Conservation (phyloP, 92 coral and sea anemone species). For the Zoanthus sansibaricus region DNA sequence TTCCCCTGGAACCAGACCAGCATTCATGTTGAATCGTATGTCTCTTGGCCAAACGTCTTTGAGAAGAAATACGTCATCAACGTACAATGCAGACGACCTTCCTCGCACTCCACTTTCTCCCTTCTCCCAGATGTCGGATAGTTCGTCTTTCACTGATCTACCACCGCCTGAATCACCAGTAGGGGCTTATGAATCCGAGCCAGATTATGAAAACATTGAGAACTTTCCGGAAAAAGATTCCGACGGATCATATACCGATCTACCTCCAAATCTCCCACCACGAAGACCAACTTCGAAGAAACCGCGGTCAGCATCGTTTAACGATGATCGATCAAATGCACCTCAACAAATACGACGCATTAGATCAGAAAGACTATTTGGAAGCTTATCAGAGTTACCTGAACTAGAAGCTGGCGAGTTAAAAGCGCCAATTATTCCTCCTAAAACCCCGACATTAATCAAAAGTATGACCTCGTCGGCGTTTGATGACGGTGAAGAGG, state of each 20-base stretch:
- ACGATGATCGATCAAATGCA: conserved; percentile 58
- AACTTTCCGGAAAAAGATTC: conserved; percentile 83
- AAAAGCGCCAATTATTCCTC: conserved; percentile 40
- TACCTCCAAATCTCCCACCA: conserved; percentile 84
- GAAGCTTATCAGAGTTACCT: conserved; percentile 35
- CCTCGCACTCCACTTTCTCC: conserved; percentile 71
- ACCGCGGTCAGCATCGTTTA: conserved; percentile 71
- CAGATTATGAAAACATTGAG: conserved; percentile 87
- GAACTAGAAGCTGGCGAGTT: conserved; percentile 37
- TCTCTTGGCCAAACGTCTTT: conserved; percentile 75
- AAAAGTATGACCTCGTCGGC: conserved; percentile 27
- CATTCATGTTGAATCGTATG: conserved; percentile 69
- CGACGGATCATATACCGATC: conserved; percentile 42
- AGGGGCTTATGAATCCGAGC: conserved; percentile 70
- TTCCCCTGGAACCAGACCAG: conserved; percentile 87
- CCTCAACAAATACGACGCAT: conserved; percentile 55
- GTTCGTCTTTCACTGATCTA: conserved; percentile 63
- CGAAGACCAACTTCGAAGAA: conserved; percentile 64
- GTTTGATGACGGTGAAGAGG: conserved; percentile 54
- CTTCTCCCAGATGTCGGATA: conserved; percentile 66
- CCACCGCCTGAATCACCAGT: conserved; percentile 82
- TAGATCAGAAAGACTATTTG: conserved; percentile 54
- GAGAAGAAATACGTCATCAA: conserved; percentile 62
- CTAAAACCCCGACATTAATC: conserved; percentile 48
- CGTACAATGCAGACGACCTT: conserved; percentile 56